phyloP scores from a whole-genome alignment of 2,113 vertebrate species.

The Ageneiosus marmoratus region DNA sequence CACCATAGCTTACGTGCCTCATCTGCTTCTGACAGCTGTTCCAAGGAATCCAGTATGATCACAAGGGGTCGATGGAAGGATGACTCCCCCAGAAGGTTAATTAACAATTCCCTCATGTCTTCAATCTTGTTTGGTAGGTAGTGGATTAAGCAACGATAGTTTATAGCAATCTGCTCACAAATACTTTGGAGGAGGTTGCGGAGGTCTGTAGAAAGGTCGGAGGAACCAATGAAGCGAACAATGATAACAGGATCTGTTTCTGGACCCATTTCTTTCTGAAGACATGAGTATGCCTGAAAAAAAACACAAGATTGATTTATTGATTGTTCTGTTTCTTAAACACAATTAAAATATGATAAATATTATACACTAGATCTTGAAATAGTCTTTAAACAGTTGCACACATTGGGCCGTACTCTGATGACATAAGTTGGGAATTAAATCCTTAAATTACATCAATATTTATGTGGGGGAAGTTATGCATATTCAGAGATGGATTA shows the following conservation, averaged over 20 bases:
- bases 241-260: slow-evolving; percentile 93
- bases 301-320: slow-evolving; percentile 43
- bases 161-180: slow-evolving; percentile 93
- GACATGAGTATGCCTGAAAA: slow-evolving; percentile 90
- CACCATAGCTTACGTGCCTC: slow-evolving; percentile 97
- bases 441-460: neutral
- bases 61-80: slow-evolving; percentile 89
- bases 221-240: slow-evolving; percentile 90
- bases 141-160: slow-evolving; percentile 92
- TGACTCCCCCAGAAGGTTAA: slow-evolving; percentile 92
- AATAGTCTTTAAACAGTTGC: neutral
- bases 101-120: slow-evolving; percentile 92
- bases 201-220: slow-evolving; percentile 86
- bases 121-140: slow-evolving; percentile 94
- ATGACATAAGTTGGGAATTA: neutral
- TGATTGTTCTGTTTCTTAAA: slow-evolving; percentile 1
- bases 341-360: neutral
- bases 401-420: neutral
- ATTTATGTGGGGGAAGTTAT: neutral
- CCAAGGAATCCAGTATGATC: slow-evolving; percentile 90
- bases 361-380: neutral
- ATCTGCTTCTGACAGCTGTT: slow-evolving; percentile 89
- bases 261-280: slow-evolving; percentile 92
- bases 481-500: neutral
- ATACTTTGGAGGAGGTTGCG: slow-evolving; percentile 91